phyloP scores from a whole-genome alignment of 2,888 invertebrate genomes.

The Nasonovia ribisnigri region DNA sequence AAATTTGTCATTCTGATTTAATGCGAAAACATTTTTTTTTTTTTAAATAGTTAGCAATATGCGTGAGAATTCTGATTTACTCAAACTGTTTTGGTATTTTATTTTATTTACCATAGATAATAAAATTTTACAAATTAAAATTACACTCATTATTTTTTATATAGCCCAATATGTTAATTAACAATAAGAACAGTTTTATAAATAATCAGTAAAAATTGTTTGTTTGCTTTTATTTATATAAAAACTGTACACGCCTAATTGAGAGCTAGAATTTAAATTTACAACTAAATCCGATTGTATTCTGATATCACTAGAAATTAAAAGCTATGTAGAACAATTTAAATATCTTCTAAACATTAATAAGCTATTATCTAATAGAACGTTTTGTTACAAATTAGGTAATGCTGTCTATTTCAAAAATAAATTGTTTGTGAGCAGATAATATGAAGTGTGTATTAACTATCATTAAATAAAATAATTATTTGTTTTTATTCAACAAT shows the following conservation, averaged over 20 bases:
- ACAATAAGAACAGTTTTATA: background rate
- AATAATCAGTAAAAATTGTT: background rate
- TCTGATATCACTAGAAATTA: background rate
- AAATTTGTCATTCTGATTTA: background rate
- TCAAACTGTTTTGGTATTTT: no score
- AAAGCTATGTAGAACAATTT: background rate
- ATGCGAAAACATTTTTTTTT: no score
- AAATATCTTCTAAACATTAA: background rate
- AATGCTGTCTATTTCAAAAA: background rate
- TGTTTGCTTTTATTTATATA: background rate
- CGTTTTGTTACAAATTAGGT: background rate
- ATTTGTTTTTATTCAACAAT: background rate
- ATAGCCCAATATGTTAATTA: no score
- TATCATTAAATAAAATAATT: background rate
- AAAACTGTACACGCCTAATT: background rate
- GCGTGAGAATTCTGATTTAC: no score
- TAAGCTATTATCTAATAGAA: background rate
- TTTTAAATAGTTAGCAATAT: no score
- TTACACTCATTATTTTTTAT: no score
- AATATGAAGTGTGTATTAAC: background rate
- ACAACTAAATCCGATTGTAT: background rate
- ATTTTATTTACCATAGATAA: no score
- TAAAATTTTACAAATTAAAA: no score
- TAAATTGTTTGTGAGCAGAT: background rate
- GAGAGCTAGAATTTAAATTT: background rate